These are phyloP conservation scores for Thymelicus lineola DNA, from an alignment of 2,888 invertebrate species.

Conservation along the genomic window DNA sequence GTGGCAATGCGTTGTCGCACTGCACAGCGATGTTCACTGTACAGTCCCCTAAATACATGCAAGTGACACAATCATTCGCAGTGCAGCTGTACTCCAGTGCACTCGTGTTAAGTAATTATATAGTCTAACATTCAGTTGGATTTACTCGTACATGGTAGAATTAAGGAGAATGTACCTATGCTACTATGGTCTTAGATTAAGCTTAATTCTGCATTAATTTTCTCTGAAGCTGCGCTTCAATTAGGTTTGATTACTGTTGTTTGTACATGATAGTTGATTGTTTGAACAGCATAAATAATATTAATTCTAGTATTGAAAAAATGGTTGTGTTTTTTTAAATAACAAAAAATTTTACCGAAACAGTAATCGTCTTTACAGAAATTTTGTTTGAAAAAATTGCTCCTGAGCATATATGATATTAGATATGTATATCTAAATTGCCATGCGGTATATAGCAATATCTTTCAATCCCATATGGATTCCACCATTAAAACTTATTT, in stretches of 20 bases:
- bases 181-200: background rate
- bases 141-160: conserved; percentile 17
- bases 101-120: conserved; percentile 27
- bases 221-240: background rate
- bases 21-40: conserved; percentile 14
- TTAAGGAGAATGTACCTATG: background rate
- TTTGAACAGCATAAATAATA: too few relatives aligned
- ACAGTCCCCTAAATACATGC: conserved; percentile 31
- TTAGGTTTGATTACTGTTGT: background rate
- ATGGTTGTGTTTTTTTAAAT: too few relatives aligned
- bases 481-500: too few relatives aligned
- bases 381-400: too few relatives aligned
- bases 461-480: too few relatives aligned
- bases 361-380: too few relatives aligned
- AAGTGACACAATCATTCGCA: conserved; percentile 32
- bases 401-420: too few relatives aligned
- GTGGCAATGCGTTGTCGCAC: conserved; percentile 25
- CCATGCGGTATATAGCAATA: too few relatives aligned
- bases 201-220: background rate
- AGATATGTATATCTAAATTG: too few relatives aligned
- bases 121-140: background rate
- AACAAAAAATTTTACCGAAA: too few relatives aligned
- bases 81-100: conserved; percentile 18
- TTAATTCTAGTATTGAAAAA: too few relatives aligned
- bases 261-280: background rate